phyloP scores from a whole-genome alignment of 2,113 vertebrate genomes.

The Lycaon pictus region DNA sequence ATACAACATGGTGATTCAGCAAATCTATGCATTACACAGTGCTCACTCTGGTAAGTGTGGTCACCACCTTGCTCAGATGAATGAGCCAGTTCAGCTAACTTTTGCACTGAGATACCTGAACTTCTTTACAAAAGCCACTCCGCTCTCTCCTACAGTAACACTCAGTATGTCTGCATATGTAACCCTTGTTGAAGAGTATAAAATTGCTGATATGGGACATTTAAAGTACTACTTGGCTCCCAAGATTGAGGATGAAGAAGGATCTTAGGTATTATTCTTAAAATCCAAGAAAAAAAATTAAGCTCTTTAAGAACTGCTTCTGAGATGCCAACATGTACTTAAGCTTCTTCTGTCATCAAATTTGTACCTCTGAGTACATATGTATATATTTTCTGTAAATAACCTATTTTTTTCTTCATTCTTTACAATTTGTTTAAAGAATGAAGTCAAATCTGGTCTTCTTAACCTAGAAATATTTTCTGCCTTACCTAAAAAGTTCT shows the following conservation, averaged over 20 bases:
- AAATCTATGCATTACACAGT: background rate
- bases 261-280: conserved; percentile 86
- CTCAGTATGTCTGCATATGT: conserved; percentile 99
- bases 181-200: conserved; percentile 98
- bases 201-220: conserved; percentile 99
- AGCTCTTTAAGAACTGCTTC: conserved; percentile 33
- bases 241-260: conserved; percentile 98
- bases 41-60: background rate
- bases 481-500: conserved; percentile 21
- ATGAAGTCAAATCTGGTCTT: conserved; percentile 67
- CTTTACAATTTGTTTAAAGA: conserved; percentile 67
- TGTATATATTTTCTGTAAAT: conserved; percentile 92
- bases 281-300: conserved; percentile 13
- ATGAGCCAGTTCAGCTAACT: conserved; percentile 96
- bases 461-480: conserved; percentile 66
- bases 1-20: background rate
- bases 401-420: conserved; percentile 75
- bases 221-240: conserved; percentile 99
- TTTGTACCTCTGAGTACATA: conserved; percentile 70
- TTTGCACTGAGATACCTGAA: conserved; percentile 98
- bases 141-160: conserved; percentile 95
- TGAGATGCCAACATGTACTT: conserved; percentile 15
- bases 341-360: background rate
- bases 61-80: conserved; percentile 89
- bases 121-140: conserved; percentile 99